Conservation (phyloP, 92 coral and sea anemone genomes). For the Desmophyllum pertusum region DNA sequence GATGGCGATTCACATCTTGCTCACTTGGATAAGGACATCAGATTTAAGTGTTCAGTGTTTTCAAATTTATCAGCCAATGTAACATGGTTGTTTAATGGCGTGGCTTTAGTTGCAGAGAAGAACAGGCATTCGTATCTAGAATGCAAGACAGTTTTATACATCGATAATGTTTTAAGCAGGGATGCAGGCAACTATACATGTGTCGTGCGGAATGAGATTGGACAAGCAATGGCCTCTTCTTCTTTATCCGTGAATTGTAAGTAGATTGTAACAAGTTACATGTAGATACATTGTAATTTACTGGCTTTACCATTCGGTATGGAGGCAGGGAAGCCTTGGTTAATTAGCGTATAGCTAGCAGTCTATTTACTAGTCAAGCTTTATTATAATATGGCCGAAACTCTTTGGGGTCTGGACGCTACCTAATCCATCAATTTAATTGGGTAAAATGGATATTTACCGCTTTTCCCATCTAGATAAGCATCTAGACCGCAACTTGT, state of each 20-base stretch:
- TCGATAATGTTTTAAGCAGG: neutral
- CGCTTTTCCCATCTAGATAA: too few species aligned
- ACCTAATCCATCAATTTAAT: too few species aligned
- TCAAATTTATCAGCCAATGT: constrained; percentile 22
- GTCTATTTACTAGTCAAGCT: too few species aligned
- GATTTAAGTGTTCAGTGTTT: neutral
- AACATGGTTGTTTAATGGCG: constrained; percentile 22
- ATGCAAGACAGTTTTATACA: neutral
- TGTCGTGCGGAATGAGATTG: constrained; percentile 7
- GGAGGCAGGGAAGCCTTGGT: too few species aligned
- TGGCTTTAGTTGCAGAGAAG: neutral
- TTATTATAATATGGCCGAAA: too few species aligned
- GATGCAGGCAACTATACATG: constrained; percentile 33
- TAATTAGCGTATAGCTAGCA: too few species aligned
- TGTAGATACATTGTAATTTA: too few species aligned
- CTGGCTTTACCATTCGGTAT: too few species aligned
- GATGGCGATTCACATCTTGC: neutral
- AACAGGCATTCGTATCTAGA: neutral
- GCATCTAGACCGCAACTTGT: too few species aligned
- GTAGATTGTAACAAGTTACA: too few species aligned
- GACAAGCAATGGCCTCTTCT: constrained; percentile 17
- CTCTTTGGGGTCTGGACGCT: too few species aligned
- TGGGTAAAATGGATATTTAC: too few species aligned
- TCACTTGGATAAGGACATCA: neutral
- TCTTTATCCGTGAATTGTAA: neutral